phyloP scores from a whole-genome alignment of 2,113 vertebrate species.

The Burhinus oedicnemus region DNA sequence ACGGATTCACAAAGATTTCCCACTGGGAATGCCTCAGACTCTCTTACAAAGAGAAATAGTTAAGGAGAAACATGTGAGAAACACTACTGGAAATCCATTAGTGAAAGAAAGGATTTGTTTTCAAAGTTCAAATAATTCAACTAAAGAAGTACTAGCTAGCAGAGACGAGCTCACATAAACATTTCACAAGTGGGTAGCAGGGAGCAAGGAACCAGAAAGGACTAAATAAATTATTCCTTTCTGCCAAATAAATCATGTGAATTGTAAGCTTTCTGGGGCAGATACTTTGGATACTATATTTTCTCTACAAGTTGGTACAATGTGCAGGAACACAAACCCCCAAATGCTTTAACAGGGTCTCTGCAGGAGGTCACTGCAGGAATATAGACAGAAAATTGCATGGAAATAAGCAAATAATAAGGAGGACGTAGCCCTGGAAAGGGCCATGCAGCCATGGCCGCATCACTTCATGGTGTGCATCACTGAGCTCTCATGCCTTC shows the following conservation, averaged over 20 bases:
- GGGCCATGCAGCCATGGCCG: not conserved
- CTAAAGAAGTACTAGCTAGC: not conserved
- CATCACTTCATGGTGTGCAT: fast-evolving
- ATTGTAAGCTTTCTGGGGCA: not conserved
- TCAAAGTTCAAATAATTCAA: not conserved
- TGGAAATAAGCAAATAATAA: not conserved
- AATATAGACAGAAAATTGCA: not conserved
- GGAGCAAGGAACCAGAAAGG: conserved; percentile 15
- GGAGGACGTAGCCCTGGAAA: not conserved
- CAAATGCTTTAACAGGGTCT: not conserved
- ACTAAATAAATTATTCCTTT: conserved; percentile 10
- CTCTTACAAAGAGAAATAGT: not conserved
- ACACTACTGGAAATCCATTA: conserved; percentile 4
- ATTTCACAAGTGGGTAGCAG: conserved; percentile 20
- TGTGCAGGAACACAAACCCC: not conserved
- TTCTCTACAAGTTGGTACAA: not conserved
- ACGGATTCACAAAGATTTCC: not conserved
- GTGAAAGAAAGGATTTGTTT: conserved; percentile 13
- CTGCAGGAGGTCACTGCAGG: not conserved
- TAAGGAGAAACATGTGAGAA: conserved; percentile 1
- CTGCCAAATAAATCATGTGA: not conserved
- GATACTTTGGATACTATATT: not conserved
- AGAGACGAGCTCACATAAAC: not conserved
- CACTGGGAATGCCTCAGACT: not conserved
- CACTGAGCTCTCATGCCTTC: fast-evolving